Evolutionary conservation across 2,888 invertebrate species (phyloP).

Genomic region (Andrena dorsata): DNA sequence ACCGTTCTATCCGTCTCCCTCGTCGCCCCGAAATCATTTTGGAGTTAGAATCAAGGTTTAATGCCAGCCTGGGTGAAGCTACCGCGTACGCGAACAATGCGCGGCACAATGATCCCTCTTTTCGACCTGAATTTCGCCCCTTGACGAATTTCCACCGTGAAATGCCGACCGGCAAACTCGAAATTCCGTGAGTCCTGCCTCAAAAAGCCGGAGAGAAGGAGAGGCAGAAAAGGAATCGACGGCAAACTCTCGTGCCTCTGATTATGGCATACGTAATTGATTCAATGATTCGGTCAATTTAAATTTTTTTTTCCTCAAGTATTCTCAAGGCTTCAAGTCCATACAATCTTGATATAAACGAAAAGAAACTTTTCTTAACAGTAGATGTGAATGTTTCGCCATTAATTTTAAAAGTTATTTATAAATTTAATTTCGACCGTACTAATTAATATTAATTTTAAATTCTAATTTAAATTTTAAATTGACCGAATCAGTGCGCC

Average conservation of each 20-base stretch:
- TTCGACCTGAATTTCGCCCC: constrained; percentile 69
- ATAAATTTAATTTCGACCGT: too few relatives aligned
- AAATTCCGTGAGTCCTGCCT: constrained; percentile 68
- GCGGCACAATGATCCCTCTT: constrained; percentile 70
- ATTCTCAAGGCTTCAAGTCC: too few relatives aligned
- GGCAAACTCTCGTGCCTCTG: constrained; percentile 2
- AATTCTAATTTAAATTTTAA: too few relatives aligned
- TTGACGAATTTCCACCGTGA: constrained; percentile 67
- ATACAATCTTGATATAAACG: too few relatives aligned
- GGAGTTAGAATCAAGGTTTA: constrained; percentile 78
- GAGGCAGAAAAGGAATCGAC: constrained; percentile 2
- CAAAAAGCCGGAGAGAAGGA: constrained; percentile 13
- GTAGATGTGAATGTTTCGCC: too few relatives aligned
- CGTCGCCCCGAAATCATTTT: constrained; percentile 72
- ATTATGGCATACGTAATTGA: constrained; percentile 31
- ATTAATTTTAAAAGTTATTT: too few relatives aligned
- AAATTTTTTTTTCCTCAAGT: too few relatives aligned
- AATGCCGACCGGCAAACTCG: constrained; percentile 74
- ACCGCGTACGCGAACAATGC: constrained; percentile 68
- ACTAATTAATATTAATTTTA: too few relatives aligned
- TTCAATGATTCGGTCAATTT: too few relatives aligned
- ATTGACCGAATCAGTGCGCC: too few relatives aligned
- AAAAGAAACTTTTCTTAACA: too few relatives aligned
- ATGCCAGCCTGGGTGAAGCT: constrained; percentile 69
- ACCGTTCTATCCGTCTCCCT: constrained; percentile 10